Evolutionary conservation across 2,888 invertebrate genomes (phyloP), one percentile per base, ranked within the genome.

Genomic region (Caenorhabditis sp.): DNA sequence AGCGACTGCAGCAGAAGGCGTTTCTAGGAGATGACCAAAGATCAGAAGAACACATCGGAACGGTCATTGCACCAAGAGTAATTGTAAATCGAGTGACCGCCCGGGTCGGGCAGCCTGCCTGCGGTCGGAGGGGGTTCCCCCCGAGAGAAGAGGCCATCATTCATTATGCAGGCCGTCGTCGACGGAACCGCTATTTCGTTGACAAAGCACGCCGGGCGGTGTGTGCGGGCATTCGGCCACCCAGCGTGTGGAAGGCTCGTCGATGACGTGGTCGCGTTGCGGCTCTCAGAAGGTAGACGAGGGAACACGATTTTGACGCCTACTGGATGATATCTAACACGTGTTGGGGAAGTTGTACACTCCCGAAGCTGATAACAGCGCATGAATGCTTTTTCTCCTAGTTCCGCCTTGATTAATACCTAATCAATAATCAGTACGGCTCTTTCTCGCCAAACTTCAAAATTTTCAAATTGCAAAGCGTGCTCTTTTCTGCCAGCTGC

Each of bases 141-240:
- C 55, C 55, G 41, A 26, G 71, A n/a, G n/a, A n/a, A n/a, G n/a
- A n/a, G n/a, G 45, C 58, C 52, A 59, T 53, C 53, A 63, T 50
- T 73, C 65, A 73, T 73, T 73, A 73, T 65, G 73, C 63, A 56
- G 63, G 53, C 37, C 59, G 52, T 43, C 65, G 65, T 27, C 73
- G 65, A 65, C 52, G 73, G 62, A 43, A 65, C 45, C 59, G 65
- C 59, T 73, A 73, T 73, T 73, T 73, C 73, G 73, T 73, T 73
- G 73, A 73, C 73, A 73, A 59, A 73, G 45, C 62, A 71, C n/a
- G n/a, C n/a, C 50, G 1, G 13, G 56, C 15, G 55, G 50, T 50
- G 58, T 48, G 66, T 53, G 45, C 46, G 52, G 37, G 35, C 53
- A n/a, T n/a, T n/a, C 20, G 27, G 39, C 37, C 26, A 52, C 39